Conservation (phyloP, 2,797 vertebrate genomes). For the Sarcoramphus papa region DNA sequence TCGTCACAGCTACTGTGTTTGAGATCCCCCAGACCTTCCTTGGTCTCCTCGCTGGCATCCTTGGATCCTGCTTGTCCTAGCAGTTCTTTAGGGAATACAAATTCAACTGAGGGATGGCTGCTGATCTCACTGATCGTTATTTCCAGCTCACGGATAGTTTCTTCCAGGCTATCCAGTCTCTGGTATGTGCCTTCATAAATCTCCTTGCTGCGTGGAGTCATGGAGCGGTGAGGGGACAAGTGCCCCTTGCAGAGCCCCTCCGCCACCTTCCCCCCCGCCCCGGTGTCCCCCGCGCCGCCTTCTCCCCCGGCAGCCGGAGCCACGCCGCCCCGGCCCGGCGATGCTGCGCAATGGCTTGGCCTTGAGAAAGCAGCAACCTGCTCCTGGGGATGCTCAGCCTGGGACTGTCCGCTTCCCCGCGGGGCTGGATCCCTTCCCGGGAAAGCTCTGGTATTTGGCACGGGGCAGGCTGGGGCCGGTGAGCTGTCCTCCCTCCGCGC, state of each 20-base stretch:
- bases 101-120: conserved; percentile 59
- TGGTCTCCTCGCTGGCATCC: not conserved
- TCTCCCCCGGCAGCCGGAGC: not conserved
- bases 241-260: not conserved
- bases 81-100: not conserved
- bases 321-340: not conserved
- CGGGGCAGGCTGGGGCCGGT: not conserved
- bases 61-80: not conserved
- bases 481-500: not conserved
- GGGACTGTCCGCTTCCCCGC: rapidly evolving
- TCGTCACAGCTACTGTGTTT: not conserved
- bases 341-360: not conserved
- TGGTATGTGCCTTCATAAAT: conserved; percentile 78
- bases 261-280: rapidly evolving
- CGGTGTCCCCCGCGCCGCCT: not conserved
- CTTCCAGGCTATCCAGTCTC: conserved; percentile 88
- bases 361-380: not conserved
- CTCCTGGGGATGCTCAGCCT: not conserved
- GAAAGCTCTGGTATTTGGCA: not conserved
- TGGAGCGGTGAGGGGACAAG: not conserved
- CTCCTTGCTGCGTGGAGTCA: conserved; percentile 37
- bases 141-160: conserved; percentile 89
- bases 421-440: not conserved
- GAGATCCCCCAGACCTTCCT: not conserved
- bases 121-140: conserved; percentile 85